A percentile compares a stretch with the other conserved stretches of the same genome.
phyloP scores from a whole-genome alignment of 2,888 invertebrate genomes.

The Dolomedes plantarius region DNA sequence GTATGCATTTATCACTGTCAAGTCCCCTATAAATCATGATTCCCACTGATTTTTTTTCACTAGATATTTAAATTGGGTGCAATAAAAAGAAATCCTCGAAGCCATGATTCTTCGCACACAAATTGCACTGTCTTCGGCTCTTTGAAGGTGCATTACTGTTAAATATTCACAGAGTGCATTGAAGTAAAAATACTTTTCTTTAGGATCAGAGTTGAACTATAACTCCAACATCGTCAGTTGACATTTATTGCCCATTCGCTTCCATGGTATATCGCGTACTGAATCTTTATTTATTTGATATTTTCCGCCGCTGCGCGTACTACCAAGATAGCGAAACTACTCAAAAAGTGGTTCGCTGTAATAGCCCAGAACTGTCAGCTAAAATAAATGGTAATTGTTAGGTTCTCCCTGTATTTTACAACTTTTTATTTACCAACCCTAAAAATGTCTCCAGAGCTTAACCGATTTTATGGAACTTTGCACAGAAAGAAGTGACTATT shows the following conservation, averaged over 20 bases:
- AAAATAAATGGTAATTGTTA: constrained; percentile 68
- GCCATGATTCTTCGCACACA: constrained; percentile 19
- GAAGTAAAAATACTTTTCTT: constrained; percentile 57
- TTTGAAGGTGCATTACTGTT: constrained; percentile 58
- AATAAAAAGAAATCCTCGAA: constrained; percentile 11
- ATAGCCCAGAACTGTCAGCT: constrained; percentile 60
- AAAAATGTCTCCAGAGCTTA: constrained; percentile 58
- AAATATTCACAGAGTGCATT: constrained; percentile 62
- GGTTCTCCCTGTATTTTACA: constrained; percentile 39
- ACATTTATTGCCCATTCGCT: constrained; percentile 70
- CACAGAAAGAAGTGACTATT: constrained; percentile 30
- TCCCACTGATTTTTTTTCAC: background rate
- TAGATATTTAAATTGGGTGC: background rate
- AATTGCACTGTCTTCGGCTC: constrained; percentile 59
- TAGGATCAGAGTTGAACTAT: constrained; percentile 57
- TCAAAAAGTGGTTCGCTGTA: constrained; percentile 59
- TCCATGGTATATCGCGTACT: constrained; percentile 46
- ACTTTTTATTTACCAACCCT: constrained; percentile 62
- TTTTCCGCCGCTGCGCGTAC: constrained; percentile 60
- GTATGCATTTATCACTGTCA: too few relatives aligned
- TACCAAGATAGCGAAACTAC: constrained; percentile 57
- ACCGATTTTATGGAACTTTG: constrained; percentile 38
- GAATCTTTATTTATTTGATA: constrained; percentile 70
- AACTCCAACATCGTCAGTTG: constrained; percentile 64
- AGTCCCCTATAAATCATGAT: too few relatives aligned